These are phyloP conservation scores for Elysia crispata DNA, from an alignment of 2,888 invertebrate genomes.

Conservation along the genomic window DNA sequence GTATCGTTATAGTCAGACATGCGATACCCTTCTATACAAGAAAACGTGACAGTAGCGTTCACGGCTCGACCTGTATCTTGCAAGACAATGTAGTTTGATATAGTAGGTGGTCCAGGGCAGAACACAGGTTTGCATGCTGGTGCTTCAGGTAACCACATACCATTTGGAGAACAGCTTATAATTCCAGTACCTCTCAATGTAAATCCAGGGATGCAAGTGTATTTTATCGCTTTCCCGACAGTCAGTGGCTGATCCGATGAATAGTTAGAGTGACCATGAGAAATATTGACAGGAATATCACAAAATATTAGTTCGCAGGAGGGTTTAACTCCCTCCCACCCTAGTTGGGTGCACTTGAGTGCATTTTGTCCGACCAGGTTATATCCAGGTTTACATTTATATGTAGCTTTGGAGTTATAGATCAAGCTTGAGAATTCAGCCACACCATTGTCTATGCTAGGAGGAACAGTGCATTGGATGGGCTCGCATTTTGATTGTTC, in stretches of 20 bases:
- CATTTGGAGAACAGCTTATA: slow-evolving; percentile 80
- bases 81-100: slow-evolving; percentile 31
- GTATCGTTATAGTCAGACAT: slow-evolving; percentile 30
- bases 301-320: slow-evolving; percentile 65
- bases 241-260: no score
- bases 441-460: slow-evolving; percentile 29
- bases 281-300: slow-evolving; percentile 51
- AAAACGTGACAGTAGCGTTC: slow-evolving; percentile 27
- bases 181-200: slow-evolving; percentile 91
- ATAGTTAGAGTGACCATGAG: slow-evolving; percentile 45
- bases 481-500: slow-evolving; percentile 45
- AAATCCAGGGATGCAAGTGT: slow-evolving; percentile 92
- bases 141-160: slow-evolving; percentile 63
- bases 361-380: slow-evolving; percentile 54
- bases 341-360: slow-evolving; percentile 58
- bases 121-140: slow-evolving; percentile 63
- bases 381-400: slow-evolving; percentile 50
- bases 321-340: slow-evolving; percentile 68
- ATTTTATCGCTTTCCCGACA: slow-evolving; percentile 75
- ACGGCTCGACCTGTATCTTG: slow-evolving; percentile 22
- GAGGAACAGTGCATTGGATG: slow-evolving; percentile 50
- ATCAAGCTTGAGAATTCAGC: slow-evolving; percentile 16
- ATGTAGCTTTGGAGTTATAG: slow-evolving; percentile 33
- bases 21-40: slow-evolving; percentile 41
- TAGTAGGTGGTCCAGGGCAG: slow-evolving; percentile 34